phyloP scores from a whole-genome alignment of 2,797 vertebrate genomes.

The Rhodeus uyekii region DNA sequence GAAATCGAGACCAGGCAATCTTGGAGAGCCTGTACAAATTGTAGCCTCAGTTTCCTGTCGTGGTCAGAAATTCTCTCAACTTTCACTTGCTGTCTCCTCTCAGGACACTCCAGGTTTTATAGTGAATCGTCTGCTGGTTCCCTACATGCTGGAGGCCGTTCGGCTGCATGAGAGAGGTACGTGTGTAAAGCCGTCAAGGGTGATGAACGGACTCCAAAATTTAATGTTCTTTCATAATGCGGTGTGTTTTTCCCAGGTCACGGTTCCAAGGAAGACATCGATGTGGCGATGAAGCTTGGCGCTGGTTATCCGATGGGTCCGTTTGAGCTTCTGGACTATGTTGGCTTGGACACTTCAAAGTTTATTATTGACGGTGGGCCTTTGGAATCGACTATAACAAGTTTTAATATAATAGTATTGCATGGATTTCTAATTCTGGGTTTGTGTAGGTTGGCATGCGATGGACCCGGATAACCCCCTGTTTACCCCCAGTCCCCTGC shows the following conservation, averaged over 20 bases:
- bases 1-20: not conserved
- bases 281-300: slow-evolving; percentile 95
- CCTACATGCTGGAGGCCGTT: slow-evolving; percentile 89
- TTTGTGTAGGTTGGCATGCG: slow-evolving; percentile 82
- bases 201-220: not conserved
- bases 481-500: slow-evolving; percentile 79
- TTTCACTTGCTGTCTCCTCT: not conserved
- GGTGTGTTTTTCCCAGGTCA: slow-evolving; percentile 75
- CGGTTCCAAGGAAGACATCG: slow-evolving; percentile 96
- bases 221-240: not conserved
- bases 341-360: slow-evolving; percentile 93
- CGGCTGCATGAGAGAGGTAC: slow-evolving; percentile 90
- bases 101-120: slow-evolving; percentile 97
- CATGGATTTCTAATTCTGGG: slow-evolving; percentile 9
- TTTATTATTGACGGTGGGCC: slow-evolving; percentile 90
- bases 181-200: not conserved
- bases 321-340: slow-evolving; percentile 93
- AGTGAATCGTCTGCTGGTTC: slow-evolving; percentile 93
- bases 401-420: not conserved
- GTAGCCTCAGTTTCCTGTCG: not conserved
- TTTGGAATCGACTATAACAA: not conserved
- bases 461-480: slow-evolving; percentile 83
- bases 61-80: not conserved
- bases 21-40: not conserved
- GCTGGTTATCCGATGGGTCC: slow-evolving; percentile 97